Evolutionary conservation across 2,797 vertebrate species (phyloP).

Genomic region (Hipposideros larvatus): DNA sequence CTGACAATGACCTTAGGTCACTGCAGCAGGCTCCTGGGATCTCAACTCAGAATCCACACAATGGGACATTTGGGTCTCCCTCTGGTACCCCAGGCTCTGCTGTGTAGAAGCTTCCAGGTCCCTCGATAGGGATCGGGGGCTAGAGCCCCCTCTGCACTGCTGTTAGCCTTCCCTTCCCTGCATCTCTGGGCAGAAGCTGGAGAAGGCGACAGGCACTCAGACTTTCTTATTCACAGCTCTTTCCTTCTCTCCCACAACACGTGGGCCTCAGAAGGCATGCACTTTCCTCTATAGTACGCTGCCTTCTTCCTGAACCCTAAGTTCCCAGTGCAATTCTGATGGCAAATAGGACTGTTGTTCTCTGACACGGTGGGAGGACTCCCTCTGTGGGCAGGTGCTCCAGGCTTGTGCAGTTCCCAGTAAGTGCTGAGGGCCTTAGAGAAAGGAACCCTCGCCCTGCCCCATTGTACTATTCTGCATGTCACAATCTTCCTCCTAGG

Average conservation of each 20-base stretch:
- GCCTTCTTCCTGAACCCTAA: neutral
- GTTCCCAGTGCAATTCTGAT: neutral
- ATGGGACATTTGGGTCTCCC: too few relatives aligned
- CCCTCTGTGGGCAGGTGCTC: accelerated
- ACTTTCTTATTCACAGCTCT: too few relatives aligned
- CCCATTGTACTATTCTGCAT: neutral
- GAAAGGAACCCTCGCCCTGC: neutral
- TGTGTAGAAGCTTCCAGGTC: too few relatives aligned
- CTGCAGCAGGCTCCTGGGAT: too few relatives aligned
- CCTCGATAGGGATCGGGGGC: too few relatives aligned
- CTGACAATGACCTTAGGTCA: neutral
- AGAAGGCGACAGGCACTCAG: neutral
- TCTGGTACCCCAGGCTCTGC: neutral
- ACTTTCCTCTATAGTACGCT: accelerated
- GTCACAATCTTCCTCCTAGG: neutral
- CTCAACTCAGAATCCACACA: neutral
- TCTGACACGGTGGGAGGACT: accelerated
- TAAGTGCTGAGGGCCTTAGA: neutral
- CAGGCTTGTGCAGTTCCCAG: neutral
- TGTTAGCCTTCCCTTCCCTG: neutral
- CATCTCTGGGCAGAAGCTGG: neutral
- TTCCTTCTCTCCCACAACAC: neutral
- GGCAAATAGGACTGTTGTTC: neutral
- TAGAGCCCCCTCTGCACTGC: accelerated
- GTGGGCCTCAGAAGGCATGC: neutral